phyloP scores from a whole-genome alignment of 2,888 invertebrate species.

The Drosophila lacicola region DNA sequence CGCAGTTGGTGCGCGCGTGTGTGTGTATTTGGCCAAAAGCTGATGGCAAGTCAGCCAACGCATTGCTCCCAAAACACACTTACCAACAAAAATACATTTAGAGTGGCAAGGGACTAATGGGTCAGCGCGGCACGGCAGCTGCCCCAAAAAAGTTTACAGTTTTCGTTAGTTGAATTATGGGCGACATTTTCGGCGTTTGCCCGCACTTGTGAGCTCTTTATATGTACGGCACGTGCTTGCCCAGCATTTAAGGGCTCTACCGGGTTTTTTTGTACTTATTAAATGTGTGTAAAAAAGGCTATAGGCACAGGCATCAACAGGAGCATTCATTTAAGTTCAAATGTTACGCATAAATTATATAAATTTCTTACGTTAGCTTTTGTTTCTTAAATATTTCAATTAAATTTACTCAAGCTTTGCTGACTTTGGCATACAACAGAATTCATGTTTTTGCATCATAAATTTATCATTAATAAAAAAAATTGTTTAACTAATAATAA shows the following conservation, averaged over 20 bases:
- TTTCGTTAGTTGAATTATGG: slow-evolving; percentile 67
- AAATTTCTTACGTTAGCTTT: too few species aligned
- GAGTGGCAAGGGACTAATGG: slow-evolving; percentile 39
- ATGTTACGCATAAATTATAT: too few species aligned
- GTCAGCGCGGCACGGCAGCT: slow-evolving; percentile 31
- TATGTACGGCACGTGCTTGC: slow-evolving; percentile 44
- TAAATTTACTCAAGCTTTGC: slow-evolving; percentile 22
- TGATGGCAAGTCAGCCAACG: slow-evolving; percentile 16
- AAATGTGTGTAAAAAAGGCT: neutral
- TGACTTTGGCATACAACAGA: neutral
- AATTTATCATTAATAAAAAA: slow-evolving; percentile 18
- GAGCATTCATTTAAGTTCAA: neutral
- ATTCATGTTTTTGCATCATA: neutral
- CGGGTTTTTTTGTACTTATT: neutral
- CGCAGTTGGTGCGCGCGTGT: slow-evolving; percentile 28
- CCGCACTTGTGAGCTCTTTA: slow-evolving; percentile 11
- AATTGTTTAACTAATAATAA: neutral
- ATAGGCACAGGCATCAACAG: neutral
- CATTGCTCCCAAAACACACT: slow-evolving; percentile 11
- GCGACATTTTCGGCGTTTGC: slow-evolving; percentile 32
- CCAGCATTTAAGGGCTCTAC: slow-evolving; percentile 5
- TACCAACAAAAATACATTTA: slow-evolving; percentile 36
- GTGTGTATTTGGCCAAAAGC: slow-evolving; percentile 21
- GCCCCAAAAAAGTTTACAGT: slow-evolving; percentile 56
- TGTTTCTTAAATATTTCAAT: neutral